These are phyloP conservation scores for Telenomus remus DNA, from an alignment of 1,140 invertebrate genomes.

Conservation along the genomic window DNA sequence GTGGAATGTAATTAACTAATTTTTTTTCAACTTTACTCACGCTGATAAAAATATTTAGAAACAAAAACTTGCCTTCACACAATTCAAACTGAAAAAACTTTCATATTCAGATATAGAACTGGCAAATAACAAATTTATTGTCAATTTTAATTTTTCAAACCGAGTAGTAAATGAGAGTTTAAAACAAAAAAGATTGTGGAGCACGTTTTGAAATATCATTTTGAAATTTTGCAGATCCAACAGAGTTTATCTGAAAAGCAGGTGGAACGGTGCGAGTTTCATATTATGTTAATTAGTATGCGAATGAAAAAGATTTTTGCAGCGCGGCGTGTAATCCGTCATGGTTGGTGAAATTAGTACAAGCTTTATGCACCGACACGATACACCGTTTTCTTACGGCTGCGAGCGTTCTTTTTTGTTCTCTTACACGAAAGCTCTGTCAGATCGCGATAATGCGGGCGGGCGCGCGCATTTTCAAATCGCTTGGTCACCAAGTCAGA, in stretches of 20 bases:
- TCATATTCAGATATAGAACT: too few relatives aligned
- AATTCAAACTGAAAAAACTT: too few relatives aligned
- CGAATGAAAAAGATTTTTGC: constrained; percentile 63
- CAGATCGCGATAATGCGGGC: constrained; percentile 33
- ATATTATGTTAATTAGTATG: constrained; percentile 68
- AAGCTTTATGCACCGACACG: constrained; percentile 53
- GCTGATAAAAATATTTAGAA: too few relatives aligned
- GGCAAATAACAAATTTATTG: too few relatives aligned
- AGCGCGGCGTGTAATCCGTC: constrained; percentile 63
- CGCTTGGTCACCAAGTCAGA: constrained; percentile 37
- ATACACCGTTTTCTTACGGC: constrained; percentile 52
- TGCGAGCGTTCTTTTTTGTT: not conserved
- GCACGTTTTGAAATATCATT: too few relatives aligned
- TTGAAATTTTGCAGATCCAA: too few relatives aligned
- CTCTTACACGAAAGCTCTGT: constrained; percentile 12
- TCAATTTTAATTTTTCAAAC: too few relatives aligned
- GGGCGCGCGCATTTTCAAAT: constrained; percentile 45
- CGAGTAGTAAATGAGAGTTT: too few relatives aligned
- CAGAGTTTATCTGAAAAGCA: constrained; percentile 9
- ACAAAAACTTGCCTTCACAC: too few relatives aligned
- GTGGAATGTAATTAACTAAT: constrained; percentile 24
- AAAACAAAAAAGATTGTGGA: too few relatives aligned
- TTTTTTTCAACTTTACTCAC: not conserved
- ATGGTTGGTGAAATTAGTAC: constrained; percentile 69
- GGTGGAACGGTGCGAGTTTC: constrained; percentile 45